These are phyloP conservation scores for Idaea straminata DNA, from an alignment of 2,888 invertebrate species.

Conservation along the genomic window DNA sequence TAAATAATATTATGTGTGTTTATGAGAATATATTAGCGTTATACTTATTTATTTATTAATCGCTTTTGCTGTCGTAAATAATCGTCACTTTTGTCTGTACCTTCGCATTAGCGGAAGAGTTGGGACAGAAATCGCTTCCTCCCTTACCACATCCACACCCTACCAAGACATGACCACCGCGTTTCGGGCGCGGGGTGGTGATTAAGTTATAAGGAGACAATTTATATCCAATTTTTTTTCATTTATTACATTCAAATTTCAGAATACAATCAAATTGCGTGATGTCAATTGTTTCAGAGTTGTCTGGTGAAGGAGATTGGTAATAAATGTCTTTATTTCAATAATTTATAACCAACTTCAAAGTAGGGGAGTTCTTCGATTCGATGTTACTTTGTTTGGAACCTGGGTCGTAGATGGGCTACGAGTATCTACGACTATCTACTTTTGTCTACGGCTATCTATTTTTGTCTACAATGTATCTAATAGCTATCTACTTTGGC, in stretches of 20 bases:
- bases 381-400: too few species aligned
- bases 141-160: conserved; percentile 14
- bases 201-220: conserved; percentile 45
- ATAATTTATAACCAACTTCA: neutral
- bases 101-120: neutral
- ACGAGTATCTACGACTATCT: too few species aligned
- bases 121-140: conserved; percentile 19
- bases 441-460: too few species aligned
- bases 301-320: neutral
- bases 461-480: too few species aligned
- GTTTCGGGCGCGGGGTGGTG: conserved; percentile 40
- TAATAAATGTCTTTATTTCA: neutral
- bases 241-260: conserved; percentile 28
- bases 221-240: conserved; percentile 37
- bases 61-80: too few species aligned
- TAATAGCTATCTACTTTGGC: too few species aligned
- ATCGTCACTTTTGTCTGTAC: too few species aligned
- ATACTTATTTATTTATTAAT: too few species aligned
- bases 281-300: neutral
- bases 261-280: conserved; percentile 5
- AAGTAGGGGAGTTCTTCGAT: neutral
- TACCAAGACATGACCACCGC: conserved; percentile 47
- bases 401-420: too few species aligned
- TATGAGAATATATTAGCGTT: too few species aligned
- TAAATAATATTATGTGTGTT: too few species aligned